Percentiles rank a stretch among this genome's conserved stretches.
Evolutionary conservation across 2,797 vertebrate species (phyloP).

Genomic region (Diceros bicornis): DNA sequence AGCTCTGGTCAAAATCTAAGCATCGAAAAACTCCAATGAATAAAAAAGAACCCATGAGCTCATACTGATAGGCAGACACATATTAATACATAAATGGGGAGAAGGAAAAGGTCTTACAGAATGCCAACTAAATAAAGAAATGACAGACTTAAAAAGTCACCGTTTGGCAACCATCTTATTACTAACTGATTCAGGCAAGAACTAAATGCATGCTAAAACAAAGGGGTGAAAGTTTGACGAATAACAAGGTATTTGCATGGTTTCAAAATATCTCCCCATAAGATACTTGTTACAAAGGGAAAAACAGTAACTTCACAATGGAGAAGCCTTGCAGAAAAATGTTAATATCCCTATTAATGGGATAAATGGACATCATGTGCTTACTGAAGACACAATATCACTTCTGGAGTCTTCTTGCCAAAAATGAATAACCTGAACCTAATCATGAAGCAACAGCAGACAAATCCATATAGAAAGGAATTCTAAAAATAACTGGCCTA

Average conservation of each 20-base stretch:
- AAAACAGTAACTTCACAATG: not conserved
- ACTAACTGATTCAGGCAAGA: not conserved
- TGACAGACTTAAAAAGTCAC: not conserved
- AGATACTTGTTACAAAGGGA: slow-evolving; percentile 8
- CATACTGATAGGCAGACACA: not conserved
- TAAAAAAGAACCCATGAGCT: not conserved
- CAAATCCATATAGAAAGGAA: slow-evolving; percentile 34
- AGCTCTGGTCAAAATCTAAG: slow-evolving; percentile 1
- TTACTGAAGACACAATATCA: not conserved
- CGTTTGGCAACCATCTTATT: not conserved
- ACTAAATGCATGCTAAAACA: not conserved
- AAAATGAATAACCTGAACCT: slow-evolving; percentile 36
- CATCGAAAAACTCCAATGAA: not conserved
- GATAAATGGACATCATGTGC: not conserved
- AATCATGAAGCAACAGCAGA: slow-evolving; percentile 1
- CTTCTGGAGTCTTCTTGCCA: slow-evolving; percentile 40
- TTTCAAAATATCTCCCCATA: slow-evolving; percentile 24
- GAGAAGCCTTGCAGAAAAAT: not conserved
- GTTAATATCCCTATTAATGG: not conserved
- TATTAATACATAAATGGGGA: not conserved
- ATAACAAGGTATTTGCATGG: not conserved
- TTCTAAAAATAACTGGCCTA: slow-evolving; percentile 53
- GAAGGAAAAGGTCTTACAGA: not conserved
- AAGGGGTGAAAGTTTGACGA: not conserved
- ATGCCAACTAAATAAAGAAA: not conserved